Percentiles rank a stretch among this genome's conserved stretches.
These are phyloP conservation scores for Tragelaphus buxtoni DNA, from an alignment of 2,113 vertebrate species.

Conservation along the genomic window DNA sequence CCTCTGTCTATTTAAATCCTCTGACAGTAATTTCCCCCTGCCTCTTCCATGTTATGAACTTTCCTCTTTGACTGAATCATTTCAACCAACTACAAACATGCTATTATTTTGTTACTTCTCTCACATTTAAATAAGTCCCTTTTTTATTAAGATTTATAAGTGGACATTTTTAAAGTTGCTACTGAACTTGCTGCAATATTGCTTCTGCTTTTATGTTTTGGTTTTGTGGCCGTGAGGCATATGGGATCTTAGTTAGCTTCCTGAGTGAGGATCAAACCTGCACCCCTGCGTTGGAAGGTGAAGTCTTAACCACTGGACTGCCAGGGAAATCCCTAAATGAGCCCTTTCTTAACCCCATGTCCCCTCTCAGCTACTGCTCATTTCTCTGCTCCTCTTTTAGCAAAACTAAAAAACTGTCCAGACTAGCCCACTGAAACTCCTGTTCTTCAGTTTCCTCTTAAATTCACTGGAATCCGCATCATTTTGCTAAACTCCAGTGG, in stretches of 20 bases:
- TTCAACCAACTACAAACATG: not conserved
- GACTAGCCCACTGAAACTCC: not conserved
- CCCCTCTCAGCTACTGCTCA: not conserved
- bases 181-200: not conserved
- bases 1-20: not conserved
- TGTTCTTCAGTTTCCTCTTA: not conserved
- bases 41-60: not conserved
- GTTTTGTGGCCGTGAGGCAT: not conserved
- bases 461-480: not conserved
- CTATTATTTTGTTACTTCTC: not conserved
- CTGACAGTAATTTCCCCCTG: not conserved
- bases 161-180: not conserved
- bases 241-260: not conserved
- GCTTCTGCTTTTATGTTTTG: not conserved
- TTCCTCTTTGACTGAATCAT: not conserved
- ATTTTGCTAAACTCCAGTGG: not conserved
- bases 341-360: not conserved
- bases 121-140: not conserved
- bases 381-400: not conserved
- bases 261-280: not conserved
- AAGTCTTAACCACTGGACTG: not conserved
- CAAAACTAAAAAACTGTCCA: not conserved
- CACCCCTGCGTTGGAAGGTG: not conserved
- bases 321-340: not conserved
- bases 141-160: not conserved